Base-by-base conservation (phyloP, 1,140 invertebrate genomes). In the Brachystomella parvula region DNA sequence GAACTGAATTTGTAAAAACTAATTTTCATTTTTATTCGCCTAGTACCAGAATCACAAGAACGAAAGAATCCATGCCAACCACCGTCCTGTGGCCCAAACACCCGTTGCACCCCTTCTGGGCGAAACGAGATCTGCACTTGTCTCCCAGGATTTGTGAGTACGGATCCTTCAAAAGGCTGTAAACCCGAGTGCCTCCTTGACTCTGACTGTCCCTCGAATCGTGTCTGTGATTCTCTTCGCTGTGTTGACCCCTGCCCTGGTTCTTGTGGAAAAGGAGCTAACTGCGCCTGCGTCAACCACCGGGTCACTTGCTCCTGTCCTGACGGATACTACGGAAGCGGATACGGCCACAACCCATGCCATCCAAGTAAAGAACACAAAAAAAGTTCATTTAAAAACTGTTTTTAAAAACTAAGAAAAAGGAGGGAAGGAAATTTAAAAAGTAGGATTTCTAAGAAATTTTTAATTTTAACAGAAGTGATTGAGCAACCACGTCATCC, bases 401-500 rank as follows among this genome's bases (percentile, higher is more conserved):
- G 32, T 66, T 32, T 28, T 21, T 2, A 24, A 21, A 19, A n/a
- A n/a, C n/a, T n/a, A n/a, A n/a, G n/a, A n/a, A n/a, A n/a, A 30
- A 32, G 35, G 12, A 3, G 19, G 15, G 2, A 21, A 3, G 39
- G 9, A 33, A 21, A 59, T 80, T 81, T 70, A 75, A 92, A 89
- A 92, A 79, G 89, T 89, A 47, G 89, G 92, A 80, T 89, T 89
- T n/a, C n/a, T n/a, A n/a, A n/a, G n/a, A n/a, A n/a, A n/a, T 39
- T 19, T 39, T 39, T 9, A 6, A 6, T 19, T 39, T 39, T 6
- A 19, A 24, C 49, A 53, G 49, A 53, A 24, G 49, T 53, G 12
- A 53, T 53, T 19, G 49, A 53, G 21, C 49, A 53, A 53, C 61
- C 47, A 26, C 24, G 49, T 47, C 39, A 47, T 24, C 58, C 29